These are phyloP conservation scores for Sitodiplosis mosellana DNA, from an alignment of 1,140 invertebrate species.

Conservation along the genomic window DNA sequence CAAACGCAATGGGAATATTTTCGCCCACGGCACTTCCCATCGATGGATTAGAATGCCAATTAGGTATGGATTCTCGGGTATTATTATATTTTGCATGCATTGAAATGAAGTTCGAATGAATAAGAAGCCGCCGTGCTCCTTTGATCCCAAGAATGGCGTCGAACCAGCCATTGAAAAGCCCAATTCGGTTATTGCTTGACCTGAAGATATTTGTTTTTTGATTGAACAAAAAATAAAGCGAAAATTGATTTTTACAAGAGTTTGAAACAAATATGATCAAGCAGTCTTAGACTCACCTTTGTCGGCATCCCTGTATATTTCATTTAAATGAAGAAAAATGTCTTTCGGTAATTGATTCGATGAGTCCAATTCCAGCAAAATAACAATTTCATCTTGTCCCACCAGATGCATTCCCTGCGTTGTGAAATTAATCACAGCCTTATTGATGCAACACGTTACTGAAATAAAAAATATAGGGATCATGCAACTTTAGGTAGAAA, in stretches of 20 bases:
- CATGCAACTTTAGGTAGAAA: neutral
- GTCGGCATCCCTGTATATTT: conserved; percentile 57
- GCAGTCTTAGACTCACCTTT: conserved; percentile 37
- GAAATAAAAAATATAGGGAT: conserved; percentile 9
- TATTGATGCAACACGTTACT: conserved; percentile 73
- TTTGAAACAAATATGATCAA: too few species aligned
- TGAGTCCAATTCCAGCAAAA: conserved; percentile 54
- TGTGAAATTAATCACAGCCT: conserved; percentile 62
- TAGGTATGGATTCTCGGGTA: conserved; percentile 59
- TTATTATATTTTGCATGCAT: conserved; percentile 56
- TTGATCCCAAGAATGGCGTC: conserved; percentile 50
- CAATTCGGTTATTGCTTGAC: conserved; percentile 50
- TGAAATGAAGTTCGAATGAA: conserved; percentile 69
- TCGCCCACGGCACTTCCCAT: conserved; percentile 78
- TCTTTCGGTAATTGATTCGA: conserved; percentile 50
- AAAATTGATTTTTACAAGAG: neutral
- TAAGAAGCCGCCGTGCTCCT: conserved; percentile 68
- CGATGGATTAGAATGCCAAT: conserved; percentile 67
- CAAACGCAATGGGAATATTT: conserved; percentile 39
- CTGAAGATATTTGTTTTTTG: conserved; percentile 27
- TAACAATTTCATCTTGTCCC: conserved; percentile 71
- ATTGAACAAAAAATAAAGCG: neutral
- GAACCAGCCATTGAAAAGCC: conserved; percentile 43
- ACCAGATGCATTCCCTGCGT: conserved; percentile 62
- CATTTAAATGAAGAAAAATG: conserved; percentile 56